These are phyloP conservation scores for Manis pentadactyla DNA, from an alignment of 2,797 vertebrate genomes.

Conservation along the genomic window DNA sequence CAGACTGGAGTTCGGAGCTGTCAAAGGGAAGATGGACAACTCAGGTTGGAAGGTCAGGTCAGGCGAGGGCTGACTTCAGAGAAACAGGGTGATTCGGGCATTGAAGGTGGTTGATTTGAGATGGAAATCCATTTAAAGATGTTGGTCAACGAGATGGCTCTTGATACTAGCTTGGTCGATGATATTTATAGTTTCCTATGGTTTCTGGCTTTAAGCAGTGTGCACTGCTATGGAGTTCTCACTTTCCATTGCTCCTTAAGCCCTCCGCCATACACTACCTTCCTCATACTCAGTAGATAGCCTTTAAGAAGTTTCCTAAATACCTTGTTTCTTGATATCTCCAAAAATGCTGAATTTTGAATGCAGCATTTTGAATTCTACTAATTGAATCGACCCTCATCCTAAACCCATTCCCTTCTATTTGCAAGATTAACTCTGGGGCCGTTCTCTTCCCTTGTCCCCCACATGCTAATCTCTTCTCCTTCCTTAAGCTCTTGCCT, in stretches of 20 bases:
- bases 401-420: not conserved
- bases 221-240: not conserved
- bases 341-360: not conserved
- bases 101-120: not conserved
- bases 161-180: not conserved
- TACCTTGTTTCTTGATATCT: not conserved
- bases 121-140: not conserved
- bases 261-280: not conserved
- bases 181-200: not conserved
- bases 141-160: not conserved
- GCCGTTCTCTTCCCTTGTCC: accelerated
- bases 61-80: not conserved
- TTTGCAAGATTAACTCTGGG: not conserved
- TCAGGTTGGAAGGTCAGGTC: not conserved
- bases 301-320: not conserved
- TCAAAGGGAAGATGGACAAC: not conserved
- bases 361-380: not conserved
- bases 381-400: not conserved
- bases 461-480: not conserved
- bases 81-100: not conserved
- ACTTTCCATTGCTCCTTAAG: not conserved
- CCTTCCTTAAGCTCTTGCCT: not conserved
- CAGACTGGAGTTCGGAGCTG: not conserved
- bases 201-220: not conserved
- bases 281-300: not conserved